These are phyloP conservation scores for Entomobrya proxima DNA, from an alignment of 2,888 invertebrate species.

Conservation along the genomic window DNA sequence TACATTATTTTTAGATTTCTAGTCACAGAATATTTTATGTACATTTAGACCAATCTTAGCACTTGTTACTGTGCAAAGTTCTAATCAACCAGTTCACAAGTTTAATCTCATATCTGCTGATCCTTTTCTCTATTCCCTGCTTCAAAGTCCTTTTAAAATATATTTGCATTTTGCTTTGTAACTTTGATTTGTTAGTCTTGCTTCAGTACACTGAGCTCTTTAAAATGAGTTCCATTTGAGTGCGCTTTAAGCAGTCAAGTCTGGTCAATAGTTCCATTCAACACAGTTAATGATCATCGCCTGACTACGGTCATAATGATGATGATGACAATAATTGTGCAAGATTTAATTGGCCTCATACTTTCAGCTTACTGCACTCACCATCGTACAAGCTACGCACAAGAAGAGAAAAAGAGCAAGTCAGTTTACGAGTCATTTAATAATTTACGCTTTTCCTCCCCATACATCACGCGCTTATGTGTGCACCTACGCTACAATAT, in stretches of 20 bases:
- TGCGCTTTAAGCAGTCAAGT: not conserved
- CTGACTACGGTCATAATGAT: not conserved
- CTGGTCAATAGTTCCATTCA: no score
- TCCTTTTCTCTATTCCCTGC: no score
- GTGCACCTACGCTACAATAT: not conserved
- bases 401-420: not conserved
- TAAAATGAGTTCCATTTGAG: not conserved
- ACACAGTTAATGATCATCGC: not conserved
- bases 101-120: no score
- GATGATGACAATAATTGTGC: constrained; percentile 32
- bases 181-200: no score
- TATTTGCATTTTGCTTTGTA: no score
- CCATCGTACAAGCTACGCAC: not conserved
- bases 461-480: not conserved
- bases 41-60: no score
- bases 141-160: no score
- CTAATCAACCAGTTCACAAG: no score
- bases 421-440: constrained; percentile 52
- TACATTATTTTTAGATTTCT: no score
- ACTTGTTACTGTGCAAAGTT: no score
- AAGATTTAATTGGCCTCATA: constrained; percentile 50
- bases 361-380: not conserved
- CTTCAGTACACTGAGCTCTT: no score
- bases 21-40: no score
- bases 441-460: constrained; percentile 36